Evolutionary conservation across 2,797 vertebrate genomes (phyloP).

Genomic region (Lepilemur septentrionalis): DNA sequence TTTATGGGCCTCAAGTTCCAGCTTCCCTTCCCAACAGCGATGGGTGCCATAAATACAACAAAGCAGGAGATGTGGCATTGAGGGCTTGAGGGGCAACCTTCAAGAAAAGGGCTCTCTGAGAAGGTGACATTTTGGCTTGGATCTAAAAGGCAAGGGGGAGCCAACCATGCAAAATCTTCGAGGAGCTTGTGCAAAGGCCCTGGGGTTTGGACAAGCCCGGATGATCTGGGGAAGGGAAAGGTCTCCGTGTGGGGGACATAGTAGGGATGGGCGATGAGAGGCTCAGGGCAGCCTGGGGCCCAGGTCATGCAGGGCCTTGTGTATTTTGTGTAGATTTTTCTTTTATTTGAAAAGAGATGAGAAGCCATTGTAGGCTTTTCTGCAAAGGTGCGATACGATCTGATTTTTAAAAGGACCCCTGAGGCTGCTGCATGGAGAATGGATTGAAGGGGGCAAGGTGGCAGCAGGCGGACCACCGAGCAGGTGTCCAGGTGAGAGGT

Average conservation of each 20-base stretch:
- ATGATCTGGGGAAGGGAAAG: neutral
- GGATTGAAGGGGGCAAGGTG: neutral
- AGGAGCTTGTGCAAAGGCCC: neutral
- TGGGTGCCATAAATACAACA: neutral
- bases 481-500: neutral
- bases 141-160: neutral
- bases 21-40: neutral
- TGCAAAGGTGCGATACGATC: neutral
- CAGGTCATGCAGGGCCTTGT: neutral
- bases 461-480: neutral
- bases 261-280: neutral
- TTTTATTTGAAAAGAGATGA: neutral
- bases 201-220: neutral
- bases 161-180: neutral
- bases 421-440: neutral
- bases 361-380: neutral
- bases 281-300: neutral
- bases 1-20: neutral
- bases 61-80: neutral
- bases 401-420: neutral
- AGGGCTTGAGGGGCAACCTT: neutral
- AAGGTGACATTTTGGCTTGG: neutral
- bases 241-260: neutral
- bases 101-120: neutral
- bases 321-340: neutral